Percentiles rank a stretch among this genome's conserved stretches.
These are phyloP conservation scores for Rafetus swinhoei DNA, from an alignment of 2,113 vertebrate genomes.

Conservation along the genomic window DNA sequence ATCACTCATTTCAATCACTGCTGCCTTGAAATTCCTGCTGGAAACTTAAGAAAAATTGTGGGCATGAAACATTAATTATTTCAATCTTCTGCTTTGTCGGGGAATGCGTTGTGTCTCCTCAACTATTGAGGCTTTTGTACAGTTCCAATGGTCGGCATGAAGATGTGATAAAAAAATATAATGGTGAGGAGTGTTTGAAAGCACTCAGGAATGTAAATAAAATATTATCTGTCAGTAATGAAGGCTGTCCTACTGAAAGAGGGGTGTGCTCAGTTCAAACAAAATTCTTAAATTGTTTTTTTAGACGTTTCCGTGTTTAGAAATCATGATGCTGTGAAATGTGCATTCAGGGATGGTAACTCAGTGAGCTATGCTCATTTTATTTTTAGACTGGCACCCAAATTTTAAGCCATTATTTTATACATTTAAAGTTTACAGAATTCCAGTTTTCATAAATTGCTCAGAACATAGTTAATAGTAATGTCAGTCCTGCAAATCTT, in stretches of 20 bases:
- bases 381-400: not conserved
- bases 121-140: not conserved
- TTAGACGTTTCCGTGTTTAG: not conserved
- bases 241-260: not conserved
- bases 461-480: not conserved
- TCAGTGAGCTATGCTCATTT: not conserved
- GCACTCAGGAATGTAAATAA: not conserved
- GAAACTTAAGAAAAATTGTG: not conserved
- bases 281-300: not conserved
- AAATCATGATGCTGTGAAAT: not conserved
- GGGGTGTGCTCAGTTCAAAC: not conserved
- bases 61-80: too few relatives aligned
- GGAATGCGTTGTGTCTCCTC: not conserved
- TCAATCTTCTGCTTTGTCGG: not conserved
- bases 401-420: not conserved
- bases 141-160: not conserved
- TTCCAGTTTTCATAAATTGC: not conserved
- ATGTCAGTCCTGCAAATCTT: not conserved
- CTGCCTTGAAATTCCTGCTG: not conserved
- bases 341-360: not conserved
- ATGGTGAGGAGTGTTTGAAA: not conserved
- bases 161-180: not conserved
- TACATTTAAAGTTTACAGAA: not conserved
- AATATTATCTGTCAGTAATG: not conserved
- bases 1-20: not conserved